Evolutionary conservation across 1,140 invertebrate species (phyloP), one percentile per base, ranked within the genome.

Genomic region (Trachymyrmex septentrionalis): DNA sequence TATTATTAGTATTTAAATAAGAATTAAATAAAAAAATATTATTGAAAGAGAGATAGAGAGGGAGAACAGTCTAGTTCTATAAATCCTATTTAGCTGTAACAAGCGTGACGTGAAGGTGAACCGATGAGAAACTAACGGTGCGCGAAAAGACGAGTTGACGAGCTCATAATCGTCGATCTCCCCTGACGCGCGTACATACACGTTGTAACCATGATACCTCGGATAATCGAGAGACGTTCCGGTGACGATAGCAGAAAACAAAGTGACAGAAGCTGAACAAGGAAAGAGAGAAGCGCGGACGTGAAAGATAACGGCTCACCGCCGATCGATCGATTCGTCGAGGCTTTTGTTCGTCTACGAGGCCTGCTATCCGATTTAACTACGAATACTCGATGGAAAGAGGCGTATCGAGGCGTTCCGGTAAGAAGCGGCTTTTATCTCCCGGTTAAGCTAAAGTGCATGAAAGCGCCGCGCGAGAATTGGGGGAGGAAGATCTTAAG

Each of bases 291-390:
- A 92, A 90, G 91, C 86, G 91, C 92, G 93, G 93, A 92, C 92
- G 92, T 84, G 86, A 93, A 93, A 93, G 94, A 95, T 95, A 95
- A 95, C 93, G 91, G 88, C 91, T 92, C 91, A 89, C 88, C 86
- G 90, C 90, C 92, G 87, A 94, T 94, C 93, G 94, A 95, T 95
- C 93, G 93, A 94, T 94, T 87, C 90, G 88, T 75, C 76, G 89
- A 91, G 91, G 90, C 93, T 94, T 94, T 95, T 95, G 94, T 95
- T 93, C 92, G 87, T 85, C 88, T 89, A 90, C 92, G 87, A 64
- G 78, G 75, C 69, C 76, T 34, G 80, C 87, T 92, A 94, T 93
- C 92, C 91, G 94, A 95, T 94, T 95, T 93, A 93, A 93, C 93
- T 92, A 92, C 87, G 90, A 82, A 63, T 61, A 77, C 82, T 50